Conservation (phyloP, 2,888 invertebrate genomes). For the Cryptus armator region DNA sequence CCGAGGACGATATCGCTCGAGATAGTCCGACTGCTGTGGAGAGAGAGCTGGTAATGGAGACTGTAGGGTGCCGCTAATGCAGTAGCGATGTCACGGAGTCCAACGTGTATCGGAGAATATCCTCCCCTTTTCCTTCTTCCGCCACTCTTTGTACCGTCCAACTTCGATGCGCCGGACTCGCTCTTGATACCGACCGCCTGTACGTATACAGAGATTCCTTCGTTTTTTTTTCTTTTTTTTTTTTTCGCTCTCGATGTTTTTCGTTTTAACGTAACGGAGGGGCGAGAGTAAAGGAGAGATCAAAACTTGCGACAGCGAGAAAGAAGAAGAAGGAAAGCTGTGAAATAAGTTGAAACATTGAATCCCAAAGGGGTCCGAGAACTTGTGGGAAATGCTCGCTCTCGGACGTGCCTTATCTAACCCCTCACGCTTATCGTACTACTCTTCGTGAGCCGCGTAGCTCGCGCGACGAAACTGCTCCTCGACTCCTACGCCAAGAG, state of each 20-base stretch:
- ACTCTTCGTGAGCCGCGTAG: slow-evolving; percentile 57
- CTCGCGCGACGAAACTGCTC: slow-evolving; percentile 5
- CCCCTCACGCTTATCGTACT: slow-evolving; percentile 66
- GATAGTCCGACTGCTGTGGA: slow-evolving; percentile 76
- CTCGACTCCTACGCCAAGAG: slow-evolving; percentile 58
- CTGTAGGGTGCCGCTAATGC: slow-evolving; percentile 85
- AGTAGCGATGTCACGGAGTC: slow-evolving; percentile 84
- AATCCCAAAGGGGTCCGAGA: slow-evolving; percentile 40
- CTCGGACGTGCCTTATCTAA: slow-evolving; percentile 71
- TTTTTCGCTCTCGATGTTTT: slow-evolving; percentile 3
- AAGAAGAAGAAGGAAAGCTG: slow-evolving; percentile 19
- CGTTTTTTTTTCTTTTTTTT: slow-evolving; percentile 14
- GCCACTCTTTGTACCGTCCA: slow-evolving; percentile 70
- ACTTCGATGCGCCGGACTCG: slow-evolving; percentile 72
- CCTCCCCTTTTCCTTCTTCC: slow-evolving; percentile 67
- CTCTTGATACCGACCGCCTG: slow-evolving; percentile 67
- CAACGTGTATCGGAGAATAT: slow-evolving; percentile 72
- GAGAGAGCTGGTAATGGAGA: slow-evolving; percentile 81
- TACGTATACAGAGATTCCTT: slow-evolving; percentile 63
- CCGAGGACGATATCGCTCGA: slow-evolving; percentile 80
- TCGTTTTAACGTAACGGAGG: slow-evolving; percentile 31
- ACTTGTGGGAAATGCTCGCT: slow-evolving; percentile 70
- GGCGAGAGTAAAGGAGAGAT: slow-evolving; percentile 22
- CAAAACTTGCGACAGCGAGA: not conserved
- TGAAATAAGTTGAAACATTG: slow-evolving; percentile 25